Evolutionary conservation across 2,113 vertebrate genomes (phyloP), one percentile per base, ranked within the genome.

Genomic region (Polyodon spathula): DNA sequence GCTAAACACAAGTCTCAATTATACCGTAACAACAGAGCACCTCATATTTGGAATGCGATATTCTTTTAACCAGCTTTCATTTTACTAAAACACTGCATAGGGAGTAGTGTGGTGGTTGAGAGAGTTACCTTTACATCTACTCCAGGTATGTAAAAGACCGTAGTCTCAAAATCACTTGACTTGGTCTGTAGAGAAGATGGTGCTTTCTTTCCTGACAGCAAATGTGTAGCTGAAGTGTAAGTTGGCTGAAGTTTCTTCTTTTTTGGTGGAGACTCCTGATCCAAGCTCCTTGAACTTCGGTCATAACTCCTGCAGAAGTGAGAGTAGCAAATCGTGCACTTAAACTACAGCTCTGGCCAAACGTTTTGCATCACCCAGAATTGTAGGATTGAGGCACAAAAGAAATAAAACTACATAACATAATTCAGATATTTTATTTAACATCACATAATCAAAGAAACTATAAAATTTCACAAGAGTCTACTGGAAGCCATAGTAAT

Each of bases 61-160:
- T 27, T 27, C 27, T 27, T 27, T 27, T 27, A 6, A 2, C 2
- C 12, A 4, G 17, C 38, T 8, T 1, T 4, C 6, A 39, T 6
- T 4, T 11, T 9, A 14, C 17, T 40, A 27, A 37, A 40, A 56
- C 27, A 14, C 15, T 37, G 6, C 9, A 8, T 40, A 6, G 7
- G 4, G 6, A 37, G 11, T 40, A 37, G 38, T 54, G 52, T 15
- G 15, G 15, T 54, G 16, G 27, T 27, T 27, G 27, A 27, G 3
- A 27, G 27, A 2, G 16, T 8, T 78, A 98, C 96, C 93, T 99
- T 99, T 42, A 99, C 96, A 62, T 99, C 96, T 53, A 99, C 95
- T 64, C 96, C 96, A 67, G 96, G 96, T 78, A 99, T 98, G 74
- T 99, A 99, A 68, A 99, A 99, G 16, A 99, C 90, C 7, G 96